phyloP scores from a whole-genome alignment of 2,888 invertebrate genomes.

The Melitaea athalia region DNA sequence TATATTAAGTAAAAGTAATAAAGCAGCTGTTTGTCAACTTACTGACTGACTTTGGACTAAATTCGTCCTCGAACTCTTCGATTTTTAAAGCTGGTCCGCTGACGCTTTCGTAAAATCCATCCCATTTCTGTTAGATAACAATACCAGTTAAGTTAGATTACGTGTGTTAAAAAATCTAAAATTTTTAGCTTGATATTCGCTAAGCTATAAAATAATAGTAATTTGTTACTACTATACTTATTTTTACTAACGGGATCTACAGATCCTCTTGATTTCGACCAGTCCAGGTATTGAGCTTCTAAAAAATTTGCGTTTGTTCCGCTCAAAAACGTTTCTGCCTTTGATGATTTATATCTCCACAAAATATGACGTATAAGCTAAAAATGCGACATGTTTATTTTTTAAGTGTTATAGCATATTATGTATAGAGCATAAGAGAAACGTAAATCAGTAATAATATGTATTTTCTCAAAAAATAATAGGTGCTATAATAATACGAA shows the following conservation, averaged over 20 bases:
- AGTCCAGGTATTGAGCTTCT: constrained; percentile 72
- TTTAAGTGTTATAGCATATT: too few relatives aligned
- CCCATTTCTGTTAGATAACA: constrained; percentile 64
- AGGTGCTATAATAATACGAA: too few relatives aligned
- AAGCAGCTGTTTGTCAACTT: constrained; percentile 40
- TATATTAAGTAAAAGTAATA: too few relatives aligned
- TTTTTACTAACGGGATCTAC: constrained; percentile 61
- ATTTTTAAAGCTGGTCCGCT: constrained; percentile 60
- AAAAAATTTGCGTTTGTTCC: constrained; percentile 72
- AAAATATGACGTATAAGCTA: constrained; percentile 14
- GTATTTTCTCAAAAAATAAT: too few relatives aligned
- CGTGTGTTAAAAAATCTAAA: too few relatives aligned
- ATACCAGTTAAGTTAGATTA: not conserved
- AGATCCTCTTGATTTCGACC: constrained; percentile 62
- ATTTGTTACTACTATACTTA: too few relatives aligned
- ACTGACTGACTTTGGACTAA: constrained; percentile 60
- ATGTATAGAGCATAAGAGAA: too few relatives aligned
- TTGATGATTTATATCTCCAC: constrained; percentile 44
- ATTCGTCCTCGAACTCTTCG: constrained; percentile 69
- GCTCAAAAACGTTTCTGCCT: constrained; percentile 67
- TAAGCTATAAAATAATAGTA: too few relatives aligned
- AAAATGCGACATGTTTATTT: not conserved
- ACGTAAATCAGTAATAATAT: too few relatives aligned
- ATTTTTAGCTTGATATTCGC: too few relatives aligned
- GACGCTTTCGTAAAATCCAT: constrained; percentile 67